Evolutionary conservation across 2,888 invertebrate genomes (phyloP), one percentile per base, ranked within the genome.

Genomic region (Dermolepida albohirtum): DNA sequence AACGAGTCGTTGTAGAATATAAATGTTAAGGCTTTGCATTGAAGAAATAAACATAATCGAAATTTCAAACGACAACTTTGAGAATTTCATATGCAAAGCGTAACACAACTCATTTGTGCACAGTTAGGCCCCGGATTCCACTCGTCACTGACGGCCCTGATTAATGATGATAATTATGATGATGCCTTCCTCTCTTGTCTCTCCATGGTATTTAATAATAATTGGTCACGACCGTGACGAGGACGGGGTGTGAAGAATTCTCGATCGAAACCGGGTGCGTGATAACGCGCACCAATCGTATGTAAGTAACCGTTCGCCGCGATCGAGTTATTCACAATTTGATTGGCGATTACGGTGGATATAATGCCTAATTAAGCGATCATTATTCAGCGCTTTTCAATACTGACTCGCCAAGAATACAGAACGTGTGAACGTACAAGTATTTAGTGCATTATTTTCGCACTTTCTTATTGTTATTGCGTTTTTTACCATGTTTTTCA

Each of bases 171-270:
- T 34, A 34, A 34, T 34, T 34, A 34, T 10, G 34, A 34, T 6
- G 34, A 34, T 34, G 34, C 22, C 22, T 22, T 22, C 11, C 22
- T 49, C 17, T 16, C 22, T n/a, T 22, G 17, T 16, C 17, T 49
- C 11, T 10, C n/a, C 22, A 49, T 11, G 22, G 49, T 49, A 22
- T 49, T 44, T 67, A 67, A 63, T 67, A 67, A 64, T 70, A 70
- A 70, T 70, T 70, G 69, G 69, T 70, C 69, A 70, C 69, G 69
- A 70, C 64, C 55, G 44, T 44, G 52, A 54, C 47, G 49, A 66
- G n/a, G 43, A 57, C 57, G 57, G 57, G 57, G 57, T 57, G 57
- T 57, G 43, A 57, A 22, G 57, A 57, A 57, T 57, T 57, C 43
- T 12, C 43, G 57, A 57, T 57, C 57, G 43, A 34, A 34, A 34